A percentile compares a stretch with the other conserved stretches of the same genome.
Evolutionary conservation across 1,140 invertebrate genomes (phyloP).

Genomic region (Drosophila prosaltans): DNA sequence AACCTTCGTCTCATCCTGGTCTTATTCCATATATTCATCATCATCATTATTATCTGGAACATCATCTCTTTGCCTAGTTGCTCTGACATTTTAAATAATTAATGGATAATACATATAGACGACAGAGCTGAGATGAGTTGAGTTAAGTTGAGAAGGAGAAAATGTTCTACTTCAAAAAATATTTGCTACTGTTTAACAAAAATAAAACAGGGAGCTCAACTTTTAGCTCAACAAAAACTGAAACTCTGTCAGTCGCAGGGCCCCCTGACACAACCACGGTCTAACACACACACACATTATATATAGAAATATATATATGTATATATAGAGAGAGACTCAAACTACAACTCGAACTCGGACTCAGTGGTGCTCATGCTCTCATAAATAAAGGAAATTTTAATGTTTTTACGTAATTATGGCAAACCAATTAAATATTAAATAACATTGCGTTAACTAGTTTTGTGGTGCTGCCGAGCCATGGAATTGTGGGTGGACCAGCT

Average conservation of each 20-base stretch:
- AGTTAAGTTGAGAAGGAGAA: neutral
- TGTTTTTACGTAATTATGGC: slow-evolving; percentile 80
- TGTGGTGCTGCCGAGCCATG: slow-evolving; percentile 32
- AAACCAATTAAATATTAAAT: slow-evolving; percentile 75
- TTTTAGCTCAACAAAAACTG: slow-evolving; percentile 30
- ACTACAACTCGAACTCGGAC: slow-evolving; percentile 7
- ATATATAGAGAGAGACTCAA: neutral
- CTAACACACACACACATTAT: neutral
- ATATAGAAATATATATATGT: neutral
- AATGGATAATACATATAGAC: slow-evolving; percentile 74
- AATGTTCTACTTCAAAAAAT: slow-evolving; percentile 43
- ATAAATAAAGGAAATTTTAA: slow-evolving; percentile 80
- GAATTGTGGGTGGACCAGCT: neutral
- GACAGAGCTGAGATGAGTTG: slow-evolving; percentile 5
- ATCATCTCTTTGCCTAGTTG: slow-evolving; percentile 67
- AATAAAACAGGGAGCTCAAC: slow-evolving; percentile 56
- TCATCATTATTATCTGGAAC: slow-evolving; percentile 43
- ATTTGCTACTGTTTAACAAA: slow-evolving; percentile 62
- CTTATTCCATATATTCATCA: slow-evolving; percentile 26
- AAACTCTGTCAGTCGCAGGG: slow-evolving; percentile 3
- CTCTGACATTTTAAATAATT: slow-evolving; percentile 80
- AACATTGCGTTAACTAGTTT: slow-evolving; percentile 63
- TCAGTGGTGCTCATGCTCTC: slow-evolving; percentile 8
- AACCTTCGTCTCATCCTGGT: slow-evolving; percentile 17
- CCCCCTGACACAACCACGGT: neutral